Percentiles rank a stretch among this genome's conserved stretches.
Conservation (phyloP, 37 sponge, comb jelly and placozoan species). For the Crambe crambe region DNA sequence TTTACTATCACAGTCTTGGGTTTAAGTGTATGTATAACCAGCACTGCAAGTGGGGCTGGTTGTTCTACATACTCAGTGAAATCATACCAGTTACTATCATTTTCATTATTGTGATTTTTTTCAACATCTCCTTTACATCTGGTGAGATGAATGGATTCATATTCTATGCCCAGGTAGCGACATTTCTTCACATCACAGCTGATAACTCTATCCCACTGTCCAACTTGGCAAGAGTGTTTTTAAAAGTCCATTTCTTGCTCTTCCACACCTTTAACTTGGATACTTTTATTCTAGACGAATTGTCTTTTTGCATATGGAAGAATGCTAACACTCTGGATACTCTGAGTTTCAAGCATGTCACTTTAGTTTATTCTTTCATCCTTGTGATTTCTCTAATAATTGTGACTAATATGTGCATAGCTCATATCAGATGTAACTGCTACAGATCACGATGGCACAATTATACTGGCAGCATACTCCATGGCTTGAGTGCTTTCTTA, state of each 20-base stretch:
- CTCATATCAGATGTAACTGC: not conserved
- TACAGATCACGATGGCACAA: not conserved
- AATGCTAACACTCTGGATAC: conserved; percentile 11
- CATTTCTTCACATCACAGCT: not conserved
- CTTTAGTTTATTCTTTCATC: conserved; percentile 37
- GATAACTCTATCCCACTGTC: not conserved
- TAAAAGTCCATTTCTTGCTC: not conserved
- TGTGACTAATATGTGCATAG: not conserved
- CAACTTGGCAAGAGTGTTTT: not conserved
- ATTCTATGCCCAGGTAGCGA: conserved; percentile 39
- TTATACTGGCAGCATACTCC: conserved; percentile 9
- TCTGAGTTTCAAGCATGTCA: conserved; percentile 26
- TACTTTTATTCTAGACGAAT: conserved; percentile 14
- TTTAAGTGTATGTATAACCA: conserved; percentile 15
- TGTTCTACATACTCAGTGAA: conserved; percentile 46
- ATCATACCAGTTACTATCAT: conserved; percentile 40
- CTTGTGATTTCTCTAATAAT: conserved; percentile 12
- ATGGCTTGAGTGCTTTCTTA: conserved; percentile 51
- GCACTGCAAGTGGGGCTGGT: conserved; percentile 27
- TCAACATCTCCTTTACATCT: conserved; percentile 49
- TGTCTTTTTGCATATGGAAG: conserved; percentile 42
- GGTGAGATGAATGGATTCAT: conserved; percentile 40
- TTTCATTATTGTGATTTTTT: conserved; percentile 39
- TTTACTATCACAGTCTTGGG: conserved; percentile 18
- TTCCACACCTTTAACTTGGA: conserved; percentile 22